A percentile compares a stretch with the other conserved stretches of the same genome.
Evolutionary conservation across 2,113 vertebrate genomes (phyloP).

Genomic region (Passer domesticus): DNA sequence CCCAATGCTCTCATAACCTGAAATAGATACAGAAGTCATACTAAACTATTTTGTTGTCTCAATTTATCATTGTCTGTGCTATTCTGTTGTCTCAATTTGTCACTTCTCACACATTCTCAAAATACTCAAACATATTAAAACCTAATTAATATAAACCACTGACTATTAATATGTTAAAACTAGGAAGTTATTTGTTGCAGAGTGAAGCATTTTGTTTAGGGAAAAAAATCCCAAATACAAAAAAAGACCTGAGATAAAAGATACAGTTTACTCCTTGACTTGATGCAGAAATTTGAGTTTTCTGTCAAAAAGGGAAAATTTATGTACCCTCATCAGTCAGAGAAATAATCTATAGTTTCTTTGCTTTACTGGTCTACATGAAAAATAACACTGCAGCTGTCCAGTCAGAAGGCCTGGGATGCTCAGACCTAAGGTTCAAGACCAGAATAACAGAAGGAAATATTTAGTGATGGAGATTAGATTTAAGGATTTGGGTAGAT

Average conservation of each 20-base stretch:
- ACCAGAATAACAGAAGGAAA: neutral
- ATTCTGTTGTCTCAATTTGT: neutral
- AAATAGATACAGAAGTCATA: neutral
- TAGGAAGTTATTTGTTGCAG: neutral
- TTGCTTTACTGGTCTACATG: neutral
- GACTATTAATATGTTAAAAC: neutral
- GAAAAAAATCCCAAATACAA: neutral
- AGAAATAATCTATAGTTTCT: neutral
- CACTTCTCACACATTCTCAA: neutral
- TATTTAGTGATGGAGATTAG: constrained; percentile 9
- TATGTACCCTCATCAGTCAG: neutral
- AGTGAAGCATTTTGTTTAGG: neutral
- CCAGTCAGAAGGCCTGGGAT: neutral
- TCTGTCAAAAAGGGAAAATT: neutral
- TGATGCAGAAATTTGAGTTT: neutral
- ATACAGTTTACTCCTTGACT: neutral
- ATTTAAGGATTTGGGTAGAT: neutral
- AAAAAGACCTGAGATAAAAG: neutral
- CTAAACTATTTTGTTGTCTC: neutral
- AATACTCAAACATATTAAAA: neutral
- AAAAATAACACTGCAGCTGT: neutral
- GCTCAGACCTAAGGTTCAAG: neutral
- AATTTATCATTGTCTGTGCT: neutral
- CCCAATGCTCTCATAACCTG: neutral
- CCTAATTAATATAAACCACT: neutral